A percentile compares a stretch with the other conserved stretches of the same genome.
Evolutionary conservation across 1,140 invertebrate genomes (phyloP).

Genomic region (Tribolium madens): DNA sequence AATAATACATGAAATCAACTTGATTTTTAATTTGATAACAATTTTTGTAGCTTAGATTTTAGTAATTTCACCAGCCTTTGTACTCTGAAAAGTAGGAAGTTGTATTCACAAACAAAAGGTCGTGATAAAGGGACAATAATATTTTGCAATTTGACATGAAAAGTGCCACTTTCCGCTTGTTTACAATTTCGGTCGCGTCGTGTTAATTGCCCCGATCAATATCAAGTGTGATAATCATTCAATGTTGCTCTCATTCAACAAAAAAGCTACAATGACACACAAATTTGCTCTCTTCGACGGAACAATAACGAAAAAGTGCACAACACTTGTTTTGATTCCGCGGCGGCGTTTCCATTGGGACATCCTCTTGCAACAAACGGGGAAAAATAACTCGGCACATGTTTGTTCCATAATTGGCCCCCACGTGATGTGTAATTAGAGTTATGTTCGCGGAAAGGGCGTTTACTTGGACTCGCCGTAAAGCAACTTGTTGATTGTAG

Average conservation of each 20-base stretch:
- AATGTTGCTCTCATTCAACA: background rate
- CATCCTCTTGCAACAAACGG: constrained; percentile 7
- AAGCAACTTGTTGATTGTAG: constrained; percentile 36
- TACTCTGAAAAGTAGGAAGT: no score
- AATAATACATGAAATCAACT: no score
- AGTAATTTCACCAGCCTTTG: no score
- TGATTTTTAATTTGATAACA: no score
- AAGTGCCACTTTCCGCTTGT: background rate
- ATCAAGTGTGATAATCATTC: background rate
- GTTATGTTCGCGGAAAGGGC: background rate
- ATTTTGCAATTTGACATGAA: background rate
- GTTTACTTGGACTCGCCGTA: background rate
- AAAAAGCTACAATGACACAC: background rate
- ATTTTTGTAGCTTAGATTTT: no score
- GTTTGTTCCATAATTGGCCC: background rate
- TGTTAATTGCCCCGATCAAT: background rate
- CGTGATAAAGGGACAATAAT: no score
- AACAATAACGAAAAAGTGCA: constrained; percentile 12
- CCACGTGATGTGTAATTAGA: constrained; percentile 1
- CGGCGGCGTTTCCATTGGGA: constrained; percentile 14
- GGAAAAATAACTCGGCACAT: background rate
- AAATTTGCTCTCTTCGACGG: background rate
- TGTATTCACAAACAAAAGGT: no score
- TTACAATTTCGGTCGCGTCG: background rate
- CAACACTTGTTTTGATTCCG: background rate